A percentile compares a stretch with the other conserved stretches of the same genome.
Conservation (phyloP, 2,797 vertebrate genomes). For the Rhincodon typus region DNA sequence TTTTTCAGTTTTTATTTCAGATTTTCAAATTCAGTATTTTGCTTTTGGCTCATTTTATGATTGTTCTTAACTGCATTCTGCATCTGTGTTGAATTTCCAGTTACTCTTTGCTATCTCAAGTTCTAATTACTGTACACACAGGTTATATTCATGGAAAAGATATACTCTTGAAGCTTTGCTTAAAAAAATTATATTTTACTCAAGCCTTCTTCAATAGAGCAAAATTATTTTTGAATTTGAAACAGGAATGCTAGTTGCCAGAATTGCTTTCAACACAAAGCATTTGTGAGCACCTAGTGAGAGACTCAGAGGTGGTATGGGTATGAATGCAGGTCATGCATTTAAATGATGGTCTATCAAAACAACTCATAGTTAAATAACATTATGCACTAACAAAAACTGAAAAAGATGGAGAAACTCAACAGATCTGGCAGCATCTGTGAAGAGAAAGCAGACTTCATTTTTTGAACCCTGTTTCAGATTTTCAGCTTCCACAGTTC, state of each 20-base stretch:
- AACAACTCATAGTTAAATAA: not conserved
- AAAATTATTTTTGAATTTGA: not conserved
- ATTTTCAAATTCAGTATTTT: not conserved
- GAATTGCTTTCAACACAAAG: not conserved
- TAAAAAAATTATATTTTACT: not conserved
- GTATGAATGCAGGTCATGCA: not conserved
- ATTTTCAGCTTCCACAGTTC: no score
- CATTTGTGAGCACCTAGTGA: not conserved
- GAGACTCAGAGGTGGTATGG: not conserved
- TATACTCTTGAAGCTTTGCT: not conserved
- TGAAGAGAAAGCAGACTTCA: no score
- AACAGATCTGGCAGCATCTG: no score
- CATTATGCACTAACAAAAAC: not conserved
- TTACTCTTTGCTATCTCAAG: not conserved
- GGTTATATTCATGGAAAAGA: not conserved
- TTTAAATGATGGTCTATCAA: not conserved
- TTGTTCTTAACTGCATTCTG: not conserved
- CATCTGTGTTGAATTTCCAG: not conserved
- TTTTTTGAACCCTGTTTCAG: no score
- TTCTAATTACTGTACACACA: not conserved
- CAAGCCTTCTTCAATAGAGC: not conserved
- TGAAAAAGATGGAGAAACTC: no score
- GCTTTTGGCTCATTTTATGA: not conserved
- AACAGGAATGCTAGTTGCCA: not conserved
- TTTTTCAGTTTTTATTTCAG: not conserved